A percentile compares a stretch with the other conserved stretches of the same genome.
Evolutionary conservation across 2,113 vertebrate genomes (phyloP).

Genomic region (Sinocyclocheilus grahami): DNA sequence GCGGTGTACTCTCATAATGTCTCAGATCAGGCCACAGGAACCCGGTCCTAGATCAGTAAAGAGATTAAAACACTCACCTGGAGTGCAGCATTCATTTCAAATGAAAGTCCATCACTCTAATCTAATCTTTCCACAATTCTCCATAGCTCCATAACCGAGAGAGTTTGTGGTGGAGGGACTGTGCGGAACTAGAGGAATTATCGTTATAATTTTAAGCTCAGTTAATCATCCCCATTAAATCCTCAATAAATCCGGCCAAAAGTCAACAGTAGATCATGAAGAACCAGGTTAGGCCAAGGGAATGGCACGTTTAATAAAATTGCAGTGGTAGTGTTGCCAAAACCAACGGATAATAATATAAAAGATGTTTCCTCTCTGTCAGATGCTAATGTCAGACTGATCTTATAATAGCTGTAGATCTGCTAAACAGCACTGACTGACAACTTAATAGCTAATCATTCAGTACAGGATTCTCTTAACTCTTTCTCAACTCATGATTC

Average conservation of each 20-base stretch:
- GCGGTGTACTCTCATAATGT: no score
- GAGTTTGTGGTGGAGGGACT: background rate
- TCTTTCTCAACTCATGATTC: background rate
- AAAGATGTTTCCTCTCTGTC: background rate
- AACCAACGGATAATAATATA: background rate
- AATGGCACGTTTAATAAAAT: background rate
- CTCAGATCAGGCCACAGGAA: background rate
- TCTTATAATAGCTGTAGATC: background rate
- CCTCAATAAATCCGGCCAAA: background rate
- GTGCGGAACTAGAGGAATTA: background rate
- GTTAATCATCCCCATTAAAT: background rate
- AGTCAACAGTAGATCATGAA: background rate
- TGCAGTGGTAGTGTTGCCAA: background rate
- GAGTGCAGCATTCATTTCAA: background rate
- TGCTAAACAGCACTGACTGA: background rate
- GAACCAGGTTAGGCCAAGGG: background rate
- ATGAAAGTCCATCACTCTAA: background rate
- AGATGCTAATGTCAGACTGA: background rate
- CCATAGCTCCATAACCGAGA: background rate
- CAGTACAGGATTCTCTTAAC: background rate
- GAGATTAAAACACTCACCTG: background rate
- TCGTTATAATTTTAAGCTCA: background rate
- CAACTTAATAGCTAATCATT: slow-evolving; percentile 5
- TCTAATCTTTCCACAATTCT: background rate
- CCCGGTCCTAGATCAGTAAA: background rate